phyloP scores from a whole-genome alignment of 2,113 vertebrate species.

The Leptodactylus fuscus region DNA sequence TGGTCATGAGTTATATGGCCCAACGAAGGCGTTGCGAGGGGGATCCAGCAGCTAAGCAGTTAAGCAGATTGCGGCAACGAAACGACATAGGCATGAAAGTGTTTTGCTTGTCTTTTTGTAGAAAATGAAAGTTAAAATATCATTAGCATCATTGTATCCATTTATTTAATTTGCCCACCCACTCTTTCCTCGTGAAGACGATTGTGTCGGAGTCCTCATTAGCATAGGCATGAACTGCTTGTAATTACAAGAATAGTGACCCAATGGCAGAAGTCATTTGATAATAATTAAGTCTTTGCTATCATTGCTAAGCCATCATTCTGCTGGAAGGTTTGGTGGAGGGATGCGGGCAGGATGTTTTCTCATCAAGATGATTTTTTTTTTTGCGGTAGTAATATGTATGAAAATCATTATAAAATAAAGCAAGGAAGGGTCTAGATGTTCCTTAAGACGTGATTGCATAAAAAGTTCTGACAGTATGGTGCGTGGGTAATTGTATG shows the following conservation, averaged over 20 bases:
- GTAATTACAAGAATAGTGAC: conserved; percentile 61
- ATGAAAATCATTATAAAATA: background rate
- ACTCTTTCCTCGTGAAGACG: conserved; percentile 53
- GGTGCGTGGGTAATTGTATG: background rate
- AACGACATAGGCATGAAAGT: conserved; percentile 58
- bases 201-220: conserved; percentile 56
- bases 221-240: conserved; percentile 61
- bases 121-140: conserved; percentile 62
- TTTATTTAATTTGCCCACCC: conserved; percentile 61
- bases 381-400: background rate
- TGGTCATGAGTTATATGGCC: background rate
- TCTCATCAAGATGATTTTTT: conserved; percentile 34
- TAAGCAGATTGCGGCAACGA: conserved; percentile 54
- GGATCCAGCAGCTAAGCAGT: conserved; percentile 37
- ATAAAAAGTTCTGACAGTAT: background rate
- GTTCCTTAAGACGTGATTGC: background rate
- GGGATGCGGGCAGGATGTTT: conserved; percentile 10
- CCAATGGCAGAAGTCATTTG: conserved; percentile 59
- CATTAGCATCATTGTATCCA: conserved; percentile 59
- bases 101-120: conserved; percentile 56
- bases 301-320: conserved; percentile 57
- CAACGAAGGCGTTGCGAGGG: conserved; percentile 9
- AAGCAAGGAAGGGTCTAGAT: background rate
- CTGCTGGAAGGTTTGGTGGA: conserved; percentile 50
- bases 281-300: conserved; percentile 58